A percentile compares a stretch with the other conserved stretches of the same genome.
Evolutionary conservation across 2,888 invertebrate species (phyloP).

Genomic region (Drosophila mettleri): DNA sequence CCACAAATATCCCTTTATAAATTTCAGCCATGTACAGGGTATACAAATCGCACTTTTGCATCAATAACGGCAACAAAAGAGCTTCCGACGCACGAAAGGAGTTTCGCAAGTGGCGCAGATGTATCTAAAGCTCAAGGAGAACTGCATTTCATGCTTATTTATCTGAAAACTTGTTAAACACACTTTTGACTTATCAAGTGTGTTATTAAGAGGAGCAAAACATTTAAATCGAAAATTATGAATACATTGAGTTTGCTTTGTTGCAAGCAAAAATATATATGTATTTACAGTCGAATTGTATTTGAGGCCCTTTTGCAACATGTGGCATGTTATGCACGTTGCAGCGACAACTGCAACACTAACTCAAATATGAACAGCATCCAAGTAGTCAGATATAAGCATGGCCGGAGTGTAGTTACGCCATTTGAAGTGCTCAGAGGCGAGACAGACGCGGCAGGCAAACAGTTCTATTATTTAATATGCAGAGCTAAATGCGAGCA

Average conservation of each 20-base stretch:
- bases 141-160: constrained; percentile 51
- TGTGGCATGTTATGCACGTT: constrained; percentile 40
- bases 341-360: constrained; percentile 28
- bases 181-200: constrained; percentile 6
- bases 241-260: background rate
- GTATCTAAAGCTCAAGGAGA: constrained; percentile 66
- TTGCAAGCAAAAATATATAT: background rate
- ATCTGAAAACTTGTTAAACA: constrained; percentile 26
- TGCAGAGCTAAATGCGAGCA: constrained; percentile 74
- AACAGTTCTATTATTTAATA: constrained; percentile 81
- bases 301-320: constrained; percentile 21
- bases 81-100: constrained; percentile 33
- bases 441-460: constrained; percentile 39
- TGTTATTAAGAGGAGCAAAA: background rate
- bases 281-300: background rate
- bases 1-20: background rate
- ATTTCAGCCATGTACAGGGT: background rate
- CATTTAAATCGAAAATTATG: background rate
- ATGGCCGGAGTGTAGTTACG: constrained; percentile 46
- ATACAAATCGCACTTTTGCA: constrained; percentile 25
- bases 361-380: constrained; percentile 35
- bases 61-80: constrained; percentile 42
- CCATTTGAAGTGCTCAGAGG: constrained; percentile 44
- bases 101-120: constrained; percentile 12
- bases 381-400: constrained; percentile 28